Percentiles rank a stretch among this genome's conserved stretches.
Conservation (phyloP, 2,888 invertebrate genomes). For the Harpalus rubripes region DNA sequence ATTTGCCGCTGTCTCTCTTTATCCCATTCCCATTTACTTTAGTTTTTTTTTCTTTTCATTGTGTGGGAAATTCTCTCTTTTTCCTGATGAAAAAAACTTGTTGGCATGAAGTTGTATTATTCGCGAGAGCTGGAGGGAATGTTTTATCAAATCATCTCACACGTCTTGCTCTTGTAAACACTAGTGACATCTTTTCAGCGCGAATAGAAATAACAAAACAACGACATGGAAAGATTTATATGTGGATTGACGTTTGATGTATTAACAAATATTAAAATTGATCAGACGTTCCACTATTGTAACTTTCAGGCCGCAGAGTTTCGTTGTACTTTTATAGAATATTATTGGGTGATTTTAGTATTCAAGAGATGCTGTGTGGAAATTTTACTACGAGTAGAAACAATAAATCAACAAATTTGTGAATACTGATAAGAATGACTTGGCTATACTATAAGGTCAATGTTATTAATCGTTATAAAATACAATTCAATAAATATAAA, state of each 20-base stretch:
- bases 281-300: background rate
- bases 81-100: conserved; percentile 56
- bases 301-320: background rate
- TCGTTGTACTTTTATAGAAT: background rate
- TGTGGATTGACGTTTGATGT: conserved; percentile 53
- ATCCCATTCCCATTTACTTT: conserved; percentile 23
- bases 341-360: background rate
- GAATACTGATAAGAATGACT: background rate
- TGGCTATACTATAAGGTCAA: too few relatives aligned
- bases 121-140: conserved; percentile 35
- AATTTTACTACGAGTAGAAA: background rate
- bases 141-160: conserved; percentile 64
- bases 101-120: conserved; percentile 49
- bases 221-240: conserved; percentile 30
- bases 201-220: background rate
- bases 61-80: conserved; percentile 36
- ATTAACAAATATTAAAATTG: conserved; percentile 46
- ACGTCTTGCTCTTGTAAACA: conserved; percentile 54
- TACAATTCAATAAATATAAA: too few relatives aligned
- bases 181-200: conserved; percentile 48
- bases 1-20: conserved; percentile 43
- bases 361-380: background rate
- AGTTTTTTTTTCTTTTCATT: conserved; percentile 34
- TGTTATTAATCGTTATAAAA: too few relatives aligned
- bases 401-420: background rate